Evolutionary conservation across 2,888 invertebrate genomes (phyloP).

Genomic region (Geophilus truncorum): DNA sequence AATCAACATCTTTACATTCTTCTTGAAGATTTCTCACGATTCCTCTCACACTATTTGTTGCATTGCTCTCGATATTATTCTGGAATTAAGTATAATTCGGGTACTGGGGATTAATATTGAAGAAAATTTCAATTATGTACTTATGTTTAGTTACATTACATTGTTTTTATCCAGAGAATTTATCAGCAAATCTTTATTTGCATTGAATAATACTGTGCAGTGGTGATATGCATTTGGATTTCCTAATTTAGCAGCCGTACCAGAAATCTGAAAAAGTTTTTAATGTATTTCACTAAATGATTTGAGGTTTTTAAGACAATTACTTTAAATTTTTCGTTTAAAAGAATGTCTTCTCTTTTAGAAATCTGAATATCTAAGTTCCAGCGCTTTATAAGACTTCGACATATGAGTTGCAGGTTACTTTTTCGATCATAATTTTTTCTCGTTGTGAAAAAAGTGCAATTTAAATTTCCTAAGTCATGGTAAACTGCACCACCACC

Average conservation of each 20-base stretch:
- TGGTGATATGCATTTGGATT: constrained; percentile 91
- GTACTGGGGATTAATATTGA: constrained; percentile 28
- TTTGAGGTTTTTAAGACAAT: neutral
- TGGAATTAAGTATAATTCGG: constrained; percentile 52
- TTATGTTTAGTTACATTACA: constrained; percentile 29
- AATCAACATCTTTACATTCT: constrained; percentile 63
- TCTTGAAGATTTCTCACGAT: constrained; percentile 77
- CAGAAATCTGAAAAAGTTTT: constrained; percentile 67
- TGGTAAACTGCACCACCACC: constrained; percentile 97
- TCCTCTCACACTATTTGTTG: constrained; percentile 76
- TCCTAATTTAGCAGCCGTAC: constrained; percentile 89
- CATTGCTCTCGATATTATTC: constrained; percentile 75
- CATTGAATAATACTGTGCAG: constrained; percentile 86
- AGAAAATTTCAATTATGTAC: neutral
- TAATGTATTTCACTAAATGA: neutral
- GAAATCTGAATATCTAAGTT: constrained; percentile 70
- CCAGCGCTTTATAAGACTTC: constrained; percentile 76
- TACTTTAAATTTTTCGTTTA: constrained; percentile 58
- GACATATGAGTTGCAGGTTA: constrained; percentile 80
- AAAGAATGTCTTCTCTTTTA: constrained; percentile 76
- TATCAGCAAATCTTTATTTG: constrained; percentile 69
- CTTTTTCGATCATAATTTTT: constrained; percentile 76
- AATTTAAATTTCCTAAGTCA: constrained; percentile 86
- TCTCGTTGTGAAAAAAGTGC: constrained; percentile 82
- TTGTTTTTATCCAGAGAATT: constrained; percentile 40